Evolutionary conservation across 2,888 invertebrate species (phyloP), one percentile per base, ranked within the genome.

Genomic region (Schrankia costaestrigalis): DNA sequence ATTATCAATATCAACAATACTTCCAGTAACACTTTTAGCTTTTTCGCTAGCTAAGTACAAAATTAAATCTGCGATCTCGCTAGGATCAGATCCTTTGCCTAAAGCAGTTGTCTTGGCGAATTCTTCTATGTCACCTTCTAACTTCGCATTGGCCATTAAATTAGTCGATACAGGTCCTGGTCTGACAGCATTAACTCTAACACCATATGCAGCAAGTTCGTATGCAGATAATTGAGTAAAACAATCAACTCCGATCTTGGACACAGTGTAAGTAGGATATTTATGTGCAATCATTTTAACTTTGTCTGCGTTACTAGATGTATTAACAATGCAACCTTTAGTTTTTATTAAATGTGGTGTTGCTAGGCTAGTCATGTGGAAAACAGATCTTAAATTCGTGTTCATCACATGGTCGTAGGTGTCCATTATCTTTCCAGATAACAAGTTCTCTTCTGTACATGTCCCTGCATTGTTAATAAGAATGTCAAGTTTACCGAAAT

Each of bases 181-280:
- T 78, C 94, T 95, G 0, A 96, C 94, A 31, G 92, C 89, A 72
- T 96, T 96, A 0, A 94, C 94, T 13, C 95, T 84, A 0, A 96
- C 93, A 48, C 91, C 89, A 66, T 92, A 91, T 0, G 86, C 48
- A 14, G 92, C 93, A 27, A 94, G 73, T 58, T 94, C 96, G 30
- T 97, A 74, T 6, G 97, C 96, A n/a, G 91, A 86, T 68, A 95
- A 95, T 56, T 93, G 89, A 0, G 97, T 97, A 49, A 97, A 91
- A 64, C 96, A 96, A 80, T 97, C 97, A 0, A 97, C 77, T 3
- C 95, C 95, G 28, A 94, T 89, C 81, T 97, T 97, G 1, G 95
- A 94, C 81, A 96, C 92, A 50, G 90, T 91, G 67, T 97, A 97
- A 0, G 95, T 11, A n/a, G n/a, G n/a, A n/a, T n/a, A n/a, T 26